Conservation (phyloP, 2,797 vertebrate genomes). For the Enteromius fasciolatus region DNA sequence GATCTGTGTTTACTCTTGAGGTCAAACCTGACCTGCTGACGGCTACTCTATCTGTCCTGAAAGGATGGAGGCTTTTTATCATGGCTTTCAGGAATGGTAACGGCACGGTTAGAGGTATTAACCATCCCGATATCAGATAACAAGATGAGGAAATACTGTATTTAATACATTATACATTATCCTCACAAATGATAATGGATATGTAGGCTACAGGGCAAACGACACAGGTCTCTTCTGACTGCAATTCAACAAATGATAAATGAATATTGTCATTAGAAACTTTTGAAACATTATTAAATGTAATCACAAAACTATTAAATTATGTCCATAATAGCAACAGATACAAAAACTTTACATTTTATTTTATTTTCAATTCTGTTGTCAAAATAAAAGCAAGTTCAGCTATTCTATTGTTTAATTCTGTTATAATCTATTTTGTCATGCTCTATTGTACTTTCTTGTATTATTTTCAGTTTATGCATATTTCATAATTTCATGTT, state of each 20-base stretch:
- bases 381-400: background rate
- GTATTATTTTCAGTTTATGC: background rate
- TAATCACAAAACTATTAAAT: background rate
- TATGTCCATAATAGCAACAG: background rate
- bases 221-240: background rate
- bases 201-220: slow-evolving; percentile 6
- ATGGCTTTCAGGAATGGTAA: slow-evolving; percentile 26
- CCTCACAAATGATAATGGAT: background rate
- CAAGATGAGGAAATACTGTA: slow-evolving; percentile 26
- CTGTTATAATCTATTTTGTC: background rate
- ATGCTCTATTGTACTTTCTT: background rate
- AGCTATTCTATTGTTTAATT: background rate
- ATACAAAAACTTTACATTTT: background rate
- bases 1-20: slow-evolving; percentile 42
- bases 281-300: background rate
- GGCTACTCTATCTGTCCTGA: slow-evolving; percentile 43
- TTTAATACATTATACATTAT: slow-evolving; percentile 3
- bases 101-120: slow-evolving; percentile 17
- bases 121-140: slow-evolving; percentile 33
- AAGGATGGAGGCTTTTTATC: slow-evolving; percentile 45
- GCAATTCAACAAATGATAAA: background rate
- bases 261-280: background rate
- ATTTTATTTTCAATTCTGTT: background rate
- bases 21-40: slow-evolving; percentile 33
- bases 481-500: background rate